These are phyloP conservation scores for Triops longicaudatus DNA, from an alignment of 1,140 invertebrate species.

Conservation along the genomic window DNA sequence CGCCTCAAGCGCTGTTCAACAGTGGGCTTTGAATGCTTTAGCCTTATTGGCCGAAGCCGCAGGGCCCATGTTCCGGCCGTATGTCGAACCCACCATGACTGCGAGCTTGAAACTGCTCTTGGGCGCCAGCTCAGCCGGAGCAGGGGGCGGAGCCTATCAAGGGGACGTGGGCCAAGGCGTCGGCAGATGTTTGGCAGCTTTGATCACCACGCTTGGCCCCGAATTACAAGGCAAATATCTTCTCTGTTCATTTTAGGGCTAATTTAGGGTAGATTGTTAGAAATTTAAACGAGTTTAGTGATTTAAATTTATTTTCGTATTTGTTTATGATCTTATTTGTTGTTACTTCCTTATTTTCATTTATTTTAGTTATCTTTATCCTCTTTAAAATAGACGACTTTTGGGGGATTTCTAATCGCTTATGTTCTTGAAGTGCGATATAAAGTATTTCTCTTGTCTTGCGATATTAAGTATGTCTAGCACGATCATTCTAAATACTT, in stretches of 20 bases:
- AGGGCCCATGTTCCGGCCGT: slow-evolving; percentile 94
- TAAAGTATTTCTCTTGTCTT: no score
- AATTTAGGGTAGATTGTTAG: no score
- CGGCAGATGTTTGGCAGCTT: slow-evolving; percentile 81
- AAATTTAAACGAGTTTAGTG: no score
- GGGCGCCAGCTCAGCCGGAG: slow-evolving; percentile 74
- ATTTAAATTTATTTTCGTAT: slow-evolving; percentile 41
- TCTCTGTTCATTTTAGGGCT: no score
- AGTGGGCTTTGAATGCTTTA: slow-evolving; percentile 92
- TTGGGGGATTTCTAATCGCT: no score
- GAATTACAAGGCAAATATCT: slow-evolving; percentile 71
- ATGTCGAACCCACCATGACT: slow-evolving; percentile 88
- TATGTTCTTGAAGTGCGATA: no score
- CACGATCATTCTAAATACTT: no score
- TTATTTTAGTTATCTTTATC: no score
- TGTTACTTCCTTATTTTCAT: no score
- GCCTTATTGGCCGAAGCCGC: slow-evolving; percentile 94
- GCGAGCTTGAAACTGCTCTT: slow-evolving; percentile 81
- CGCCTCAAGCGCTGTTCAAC: slow-evolving; percentile 80
- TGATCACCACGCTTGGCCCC: slow-evolving; percentile 96
- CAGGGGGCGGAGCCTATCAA: slow-evolving; percentile 35
- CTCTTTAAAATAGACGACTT: no score
- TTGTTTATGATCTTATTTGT: no score
- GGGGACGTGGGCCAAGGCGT: slow-evolving; percentile 86
- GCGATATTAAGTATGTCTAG: no score